These are phyloP conservation scores for Helleia helle DNA, from an alignment of 2,888 invertebrate genomes.

Conservation along the genomic window DNA sequence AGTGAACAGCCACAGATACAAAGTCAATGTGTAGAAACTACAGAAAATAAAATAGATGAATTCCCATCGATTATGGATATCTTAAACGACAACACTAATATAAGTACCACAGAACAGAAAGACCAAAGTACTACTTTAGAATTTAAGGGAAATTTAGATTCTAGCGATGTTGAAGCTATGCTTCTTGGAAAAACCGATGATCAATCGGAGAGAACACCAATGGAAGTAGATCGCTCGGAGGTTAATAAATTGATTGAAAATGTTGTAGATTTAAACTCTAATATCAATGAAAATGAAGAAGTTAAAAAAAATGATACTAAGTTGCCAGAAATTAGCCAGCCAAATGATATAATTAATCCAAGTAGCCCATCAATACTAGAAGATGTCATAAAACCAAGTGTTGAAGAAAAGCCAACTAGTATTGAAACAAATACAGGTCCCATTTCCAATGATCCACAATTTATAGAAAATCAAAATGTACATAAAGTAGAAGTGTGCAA, in stretches of 20 bases:
- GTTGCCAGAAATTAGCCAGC: background rate
- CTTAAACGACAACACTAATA: conserved; percentile 39
- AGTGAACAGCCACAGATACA: conserved; percentile 44
- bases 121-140: conserved; percentile 36
- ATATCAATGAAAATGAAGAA: conserved; percentile 23
- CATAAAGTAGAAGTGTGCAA: background rate
- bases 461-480: conserved; percentile 40
- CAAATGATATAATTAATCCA: conserved; percentile 40
- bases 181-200: conserved; percentile 44
- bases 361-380: conserved; percentile 60
- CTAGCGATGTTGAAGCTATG: conserved; percentile 65
- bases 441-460: conserved; percentile 54
- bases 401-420: conserved; percentile 41
- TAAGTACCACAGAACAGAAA: conserved; percentile 35
- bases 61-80: conserved; percentile 70
- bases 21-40: conserved; percentile 21
- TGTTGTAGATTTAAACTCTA: conserved; percentile 32
- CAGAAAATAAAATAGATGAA: conserved; percentile 41
- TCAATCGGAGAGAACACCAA: conserved; percentile 30
- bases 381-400: conserved; percentile 47
- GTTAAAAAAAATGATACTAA: conserved; percentile 21
- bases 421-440: conserved; percentile 28
- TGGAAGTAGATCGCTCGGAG: conserved; percentile 45
- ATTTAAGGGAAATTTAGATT: conserved; percentile 45
- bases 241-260: conserved; percentile 38